Evolutionary conservation across 2,797 vertebrate genomes (phyloP).

Genomic region (Podargus strigoides): DNA sequence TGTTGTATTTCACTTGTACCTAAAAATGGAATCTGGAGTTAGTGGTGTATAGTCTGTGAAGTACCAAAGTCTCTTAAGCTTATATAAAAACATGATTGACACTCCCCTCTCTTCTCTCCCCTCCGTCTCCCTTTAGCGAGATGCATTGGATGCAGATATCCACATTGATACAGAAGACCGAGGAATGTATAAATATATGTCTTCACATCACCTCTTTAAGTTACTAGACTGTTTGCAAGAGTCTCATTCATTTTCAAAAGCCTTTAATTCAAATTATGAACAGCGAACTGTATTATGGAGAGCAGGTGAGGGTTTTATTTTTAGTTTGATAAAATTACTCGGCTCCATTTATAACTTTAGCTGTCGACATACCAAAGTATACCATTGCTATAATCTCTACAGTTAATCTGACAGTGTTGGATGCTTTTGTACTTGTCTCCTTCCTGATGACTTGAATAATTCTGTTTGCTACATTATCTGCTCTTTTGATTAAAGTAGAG

Average conservation of each 20-base stretch:
- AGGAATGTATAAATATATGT: conserved; percentile 93
- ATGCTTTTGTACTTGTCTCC: not conserved
- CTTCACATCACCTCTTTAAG: conserved; percentile 92
- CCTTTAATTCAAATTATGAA: conserved; percentile 97
- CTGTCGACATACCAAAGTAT: not conserved
- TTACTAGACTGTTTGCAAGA: conserved; percentile 94
- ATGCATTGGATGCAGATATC: conserved; percentile 81
- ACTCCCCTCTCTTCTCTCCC: not conserved
- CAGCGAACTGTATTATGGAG: conserved; percentile 95
- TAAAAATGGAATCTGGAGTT: not conserved
- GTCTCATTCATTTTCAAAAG: conserved; percentile 94
- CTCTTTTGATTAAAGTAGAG: not conserved
- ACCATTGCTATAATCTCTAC: not conserved
- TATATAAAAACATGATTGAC: not conserved
- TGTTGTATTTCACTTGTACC: not conserved
- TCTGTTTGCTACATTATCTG: not conserved
- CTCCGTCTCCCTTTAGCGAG: conserved; percentile 74
- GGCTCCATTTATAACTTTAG: not conserved
- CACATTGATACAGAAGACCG: conserved; percentile 79
- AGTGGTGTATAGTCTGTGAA: not conserved
- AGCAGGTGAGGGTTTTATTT: conserved; percentile 80
- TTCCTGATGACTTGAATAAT: not conserved
- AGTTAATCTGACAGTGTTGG: not conserved
- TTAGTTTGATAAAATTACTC: not conserved
- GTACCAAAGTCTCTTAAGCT: not conserved